Conservation (phyloP, 2,797 vertebrate genomes). For the Florisuga fusca region DNA sequence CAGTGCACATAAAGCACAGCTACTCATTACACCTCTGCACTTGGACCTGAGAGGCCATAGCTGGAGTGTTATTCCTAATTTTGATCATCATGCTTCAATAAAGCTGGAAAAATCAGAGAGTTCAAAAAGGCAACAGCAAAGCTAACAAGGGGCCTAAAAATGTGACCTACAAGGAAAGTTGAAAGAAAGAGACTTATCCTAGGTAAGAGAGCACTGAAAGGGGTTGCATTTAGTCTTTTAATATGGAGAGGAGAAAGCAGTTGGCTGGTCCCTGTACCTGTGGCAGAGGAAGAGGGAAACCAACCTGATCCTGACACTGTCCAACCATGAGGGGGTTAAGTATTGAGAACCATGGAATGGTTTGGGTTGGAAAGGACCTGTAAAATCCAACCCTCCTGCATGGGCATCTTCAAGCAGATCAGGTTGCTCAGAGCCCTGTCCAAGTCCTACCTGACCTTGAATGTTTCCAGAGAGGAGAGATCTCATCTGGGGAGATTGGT, state of each 20-base stretch:
- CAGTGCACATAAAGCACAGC: not conserved
- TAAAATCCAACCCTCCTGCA: too few relatives aligned
- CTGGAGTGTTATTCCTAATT: not conserved
- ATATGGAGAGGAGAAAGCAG: accelerated
- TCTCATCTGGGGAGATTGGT: accelerated
- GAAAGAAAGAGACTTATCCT: not conserved
- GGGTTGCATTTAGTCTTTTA: not conserved
- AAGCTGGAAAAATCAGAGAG: not conserved
- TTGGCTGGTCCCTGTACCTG: accelerated
- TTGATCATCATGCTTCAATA: not conserved
- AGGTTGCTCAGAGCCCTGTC: too few relatives aligned
- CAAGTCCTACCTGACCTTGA: too few relatives aligned
- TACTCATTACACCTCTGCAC: not conserved
- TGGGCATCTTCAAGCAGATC: too few relatives aligned
- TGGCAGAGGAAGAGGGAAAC: not conserved
- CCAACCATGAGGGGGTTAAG: not conserved
- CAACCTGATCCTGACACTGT: too few relatives aligned
- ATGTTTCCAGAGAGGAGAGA: not conserved
- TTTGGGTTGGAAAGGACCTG: too few relatives aligned
- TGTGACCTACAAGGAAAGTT: not conserved
- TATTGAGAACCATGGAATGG: not conserved
- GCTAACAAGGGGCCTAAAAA: not conserved
- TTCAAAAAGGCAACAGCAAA: not conserved
- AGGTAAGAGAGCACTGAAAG: not conserved
- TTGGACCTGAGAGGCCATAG: not conserved